Base-by-base conservation (phyloP, 2,888 invertebrate species). In the Byasa hedistus region DNA sequence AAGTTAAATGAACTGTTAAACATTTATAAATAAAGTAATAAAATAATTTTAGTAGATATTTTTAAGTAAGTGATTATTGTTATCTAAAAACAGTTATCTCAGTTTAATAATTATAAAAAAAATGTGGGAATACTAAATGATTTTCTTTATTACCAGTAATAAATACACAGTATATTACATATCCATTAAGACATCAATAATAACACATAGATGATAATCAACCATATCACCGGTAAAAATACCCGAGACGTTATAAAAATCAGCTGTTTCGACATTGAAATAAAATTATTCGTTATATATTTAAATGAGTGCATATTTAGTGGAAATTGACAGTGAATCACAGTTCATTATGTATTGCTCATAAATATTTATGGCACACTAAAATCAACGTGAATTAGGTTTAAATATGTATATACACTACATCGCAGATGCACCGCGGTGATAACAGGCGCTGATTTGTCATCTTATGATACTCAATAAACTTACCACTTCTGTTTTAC, bases 321-420 rank as follows among this genome's bases (percentile, higher is more conserved):
- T 54, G 22, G 57, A 62, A 62, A 64, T 21, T 61, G 23, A 54
- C 59, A 64, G 59, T 64, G 54, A 65, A 52, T 57, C 51, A 27
- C 61, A 48, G 57, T 36, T 32, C 22, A 27, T 70, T 60, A 56
- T 59, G 61, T 51, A 59, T 64, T 23, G 44, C 64, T 66, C 55
- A 70, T 69, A 67, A 70, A 70, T 70, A 70, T 70, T 65, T 66
- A 70, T 67, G 51, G 27, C 63, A 65, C 48, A 61, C 23, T 68
- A 67, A 66, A 70, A 59, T 67, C 67, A 56, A 52, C 23, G 44
- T 62, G 57, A 59, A 63, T 66, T 63, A 36, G 36, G 22, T 61
- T 61, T 58, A n/a, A 66, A 62, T 65, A 61, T 54, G 24, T 39
- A 12, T 58, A 57, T 57, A 66, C 17, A 52, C 39, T 61, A 48